Percentiles rank a stretch among this genome's conserved stretches.
Evolutionary conservation across 2,113 vertebrate species (phyloP).

Genomic region (Terrapene triunguis): DNA sequence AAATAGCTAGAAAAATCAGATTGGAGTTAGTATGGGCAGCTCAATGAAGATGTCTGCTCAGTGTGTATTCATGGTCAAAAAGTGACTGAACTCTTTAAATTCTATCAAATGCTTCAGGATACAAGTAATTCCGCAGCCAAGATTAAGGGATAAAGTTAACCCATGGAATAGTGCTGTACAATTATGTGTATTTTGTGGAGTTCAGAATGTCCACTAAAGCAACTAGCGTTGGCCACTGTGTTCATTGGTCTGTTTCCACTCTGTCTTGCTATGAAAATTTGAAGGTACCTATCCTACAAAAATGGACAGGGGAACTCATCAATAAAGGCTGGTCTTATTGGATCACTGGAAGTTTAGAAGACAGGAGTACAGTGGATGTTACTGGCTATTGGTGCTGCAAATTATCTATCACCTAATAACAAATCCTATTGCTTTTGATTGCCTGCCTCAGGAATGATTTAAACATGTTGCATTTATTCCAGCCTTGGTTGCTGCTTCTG

Average conservation of each 20-base stretch:
- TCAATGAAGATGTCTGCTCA: neutral
- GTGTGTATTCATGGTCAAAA: neutral
- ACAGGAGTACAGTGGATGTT: neutral
- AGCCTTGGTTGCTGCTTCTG: neutral
- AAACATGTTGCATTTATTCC: neutral
- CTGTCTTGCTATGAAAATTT: neutral
- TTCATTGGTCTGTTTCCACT: neutral
- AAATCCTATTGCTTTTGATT: neutral
- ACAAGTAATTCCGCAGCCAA: neutral
- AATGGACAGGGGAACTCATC: neutral
- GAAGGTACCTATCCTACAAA: neutral
- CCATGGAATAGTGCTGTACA: neutral
- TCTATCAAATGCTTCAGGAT: neutral
- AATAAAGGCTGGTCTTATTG: neutral
- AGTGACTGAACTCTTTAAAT: neutral
- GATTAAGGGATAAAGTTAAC: neutral
- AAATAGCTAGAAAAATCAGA: neutral
- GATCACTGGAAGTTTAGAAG: neutral
- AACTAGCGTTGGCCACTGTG: neutral
- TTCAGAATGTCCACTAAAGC: neutral
- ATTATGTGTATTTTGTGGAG: neutral
- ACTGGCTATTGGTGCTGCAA: neutral
- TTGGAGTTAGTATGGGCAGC: neutral
- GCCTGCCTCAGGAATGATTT: neutral
- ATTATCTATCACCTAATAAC: neutral